Base-by-base conservation (phyloP, 2,888 invertebrate species). In the Euzophera pinguis region DNA sequence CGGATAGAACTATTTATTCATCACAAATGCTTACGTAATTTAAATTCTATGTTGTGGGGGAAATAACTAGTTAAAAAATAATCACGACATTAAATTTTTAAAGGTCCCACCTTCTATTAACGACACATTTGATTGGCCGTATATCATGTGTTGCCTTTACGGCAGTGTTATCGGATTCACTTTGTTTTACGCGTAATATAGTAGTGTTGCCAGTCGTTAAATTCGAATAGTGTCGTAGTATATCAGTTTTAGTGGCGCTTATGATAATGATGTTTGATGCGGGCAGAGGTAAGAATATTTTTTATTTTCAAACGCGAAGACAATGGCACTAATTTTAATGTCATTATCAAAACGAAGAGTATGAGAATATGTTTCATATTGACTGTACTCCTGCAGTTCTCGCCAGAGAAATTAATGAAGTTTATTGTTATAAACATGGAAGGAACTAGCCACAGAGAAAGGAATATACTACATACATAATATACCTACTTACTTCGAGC, bases 111-210 rank as follows among this genome's bases (percentile, higher is more conserved):
- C 42, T 22, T 32, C 32, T 22, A 42, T 27, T 35, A 43, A 43
- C 59, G 59, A 63, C 56, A 14, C 47, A 63, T 69, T 75, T 75
- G 72, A 75, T 71, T 68, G 70, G 47, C 60, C 60, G 61, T 73
- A 75, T 69, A 67, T 72, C 69, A 69, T 57, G 54, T 47, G 60
- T 54, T 54, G 53, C 56, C 57, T 67, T 75, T 64, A 74, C 63
- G 68, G 64, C 60, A 62, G 62, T 59, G 63, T 67, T 67, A 67
- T 62, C 65, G 54, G 54, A 42, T 53, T 37, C 57, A 64, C 59
- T 66, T 65, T 68, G 69, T 69, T 75, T 73, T 67, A 69, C 64
- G 75, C 74, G 77, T 77, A 76, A 77, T 71, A 62, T 72, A 67
- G 75, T 75, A 73, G 63, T 66, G 61, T 60, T 54, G 58, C 58